phyloP scores from a whole-genome alignment of 2,113 vertebrate genomes.

The Erinaceus europaeus region DNA sequence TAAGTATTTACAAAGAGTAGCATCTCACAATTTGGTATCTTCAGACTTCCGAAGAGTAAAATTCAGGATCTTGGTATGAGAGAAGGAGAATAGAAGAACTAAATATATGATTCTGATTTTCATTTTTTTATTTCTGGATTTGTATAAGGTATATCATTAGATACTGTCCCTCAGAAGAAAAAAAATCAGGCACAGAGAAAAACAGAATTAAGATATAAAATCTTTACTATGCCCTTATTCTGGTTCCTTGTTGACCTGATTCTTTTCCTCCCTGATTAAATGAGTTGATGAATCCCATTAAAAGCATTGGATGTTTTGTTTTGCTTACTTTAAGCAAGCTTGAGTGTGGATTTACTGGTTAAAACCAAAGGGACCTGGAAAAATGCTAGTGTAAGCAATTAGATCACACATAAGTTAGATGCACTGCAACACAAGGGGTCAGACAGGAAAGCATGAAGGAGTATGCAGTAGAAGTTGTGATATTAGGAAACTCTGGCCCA shows the following conservation, averaged over 20 bases:
- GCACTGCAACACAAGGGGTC: neutral
- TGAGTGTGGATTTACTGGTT: neutral
- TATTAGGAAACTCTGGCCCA: neutral
- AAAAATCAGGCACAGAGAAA: neutral
- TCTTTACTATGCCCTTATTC: neutral
- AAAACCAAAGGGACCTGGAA: neutral
- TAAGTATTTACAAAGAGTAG: neutral
- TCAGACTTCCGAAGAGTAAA: neutral
- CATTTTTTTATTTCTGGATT: neutral
- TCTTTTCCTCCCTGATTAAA: neutral
- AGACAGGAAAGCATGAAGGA: neutral
- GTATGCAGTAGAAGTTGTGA: neutral
- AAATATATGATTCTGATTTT: neutral
- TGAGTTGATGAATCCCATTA: neutral
- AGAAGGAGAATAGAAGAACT: neutral
- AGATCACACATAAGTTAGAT: neutral
- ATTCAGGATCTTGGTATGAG: neutral
- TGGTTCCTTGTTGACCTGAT: neutral
- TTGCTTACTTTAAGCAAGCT: neutral
- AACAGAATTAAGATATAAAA: neutral
- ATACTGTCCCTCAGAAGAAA: neutral
- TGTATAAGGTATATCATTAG: neutral
- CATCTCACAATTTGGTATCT: slow-evolving; percentile 15
- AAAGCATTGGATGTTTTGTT: neutral
- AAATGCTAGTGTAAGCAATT: neutral